Base-by-base conservation (phyloP, 2,888 invertebrate genomes). In the Melitaea athalia region DNA sequence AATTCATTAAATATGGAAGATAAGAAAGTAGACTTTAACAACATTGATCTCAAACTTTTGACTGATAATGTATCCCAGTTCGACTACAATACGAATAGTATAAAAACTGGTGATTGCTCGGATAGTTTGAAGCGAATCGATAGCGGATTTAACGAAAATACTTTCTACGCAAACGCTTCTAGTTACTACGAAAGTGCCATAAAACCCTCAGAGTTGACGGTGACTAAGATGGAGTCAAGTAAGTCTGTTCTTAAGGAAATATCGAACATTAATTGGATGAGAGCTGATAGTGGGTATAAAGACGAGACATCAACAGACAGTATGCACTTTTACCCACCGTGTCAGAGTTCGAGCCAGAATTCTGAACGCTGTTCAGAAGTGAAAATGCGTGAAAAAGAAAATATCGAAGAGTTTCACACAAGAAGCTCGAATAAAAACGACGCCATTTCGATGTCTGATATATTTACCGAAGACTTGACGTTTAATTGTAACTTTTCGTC, bases 181-280 rank as follows among this genome's bases (percentile, higher is more conserved):
- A 91, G 92, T 83, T 91, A 91, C 74, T 92, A 92, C 68, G 91
- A 91, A 79, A 90, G 92, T 86, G 90, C 91, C 85, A 92, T 92
- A 88, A 91, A 91, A 80, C 91, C 91, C 47, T 91, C 91, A n/a
- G 92, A 91, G 77, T 75, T 92, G 73, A 92, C 91, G 33, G 85
- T 91, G 57, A 89, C 89, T 38, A 83, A 86, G 3, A 84, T 82
- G 66, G 74, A 77, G 69, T 79, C 74, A 71, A 79, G 75, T 65
- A 85, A 86, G 72, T 83, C 81, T 70, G 88, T 81, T 24, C 80
- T 91, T 68, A 91, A 87, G 76, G 91, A 91, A 76, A 88, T 89
- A 71, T 90, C 92, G n/a, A 92, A 91, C 72, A 80, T 87, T 14
- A 84, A 87, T 75, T 93, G 93, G 92, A 87, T 88, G 87, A 84